A percentile compares a stretch with the other conserved stretches of the same genome.
These are phyloP conservation scores for Myripristis murdjan DNA, from an alignment of 2,797 vertebrate species.

Conservation along the genomic window DNA sequence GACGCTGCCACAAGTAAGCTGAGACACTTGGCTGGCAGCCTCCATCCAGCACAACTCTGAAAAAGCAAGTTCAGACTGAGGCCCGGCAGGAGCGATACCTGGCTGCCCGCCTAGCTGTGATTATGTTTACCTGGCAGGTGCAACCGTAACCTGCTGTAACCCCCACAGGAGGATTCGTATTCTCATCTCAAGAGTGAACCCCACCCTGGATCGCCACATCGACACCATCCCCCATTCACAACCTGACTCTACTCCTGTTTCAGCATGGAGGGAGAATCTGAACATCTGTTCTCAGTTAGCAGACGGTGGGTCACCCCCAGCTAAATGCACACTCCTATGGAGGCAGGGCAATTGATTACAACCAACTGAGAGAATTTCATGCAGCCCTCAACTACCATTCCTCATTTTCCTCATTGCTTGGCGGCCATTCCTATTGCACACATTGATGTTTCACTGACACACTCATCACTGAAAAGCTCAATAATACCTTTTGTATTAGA, in stretches of 20 bases:
- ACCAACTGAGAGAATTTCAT: too few species aligned
- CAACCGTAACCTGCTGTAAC: not conserved
- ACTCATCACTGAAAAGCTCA: too few species aligned
- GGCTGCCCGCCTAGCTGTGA: not conserved
- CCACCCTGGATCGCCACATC: not conserved
- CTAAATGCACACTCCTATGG: not conserved
- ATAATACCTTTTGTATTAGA: too few species aligned
- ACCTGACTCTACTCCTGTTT: not conserved
- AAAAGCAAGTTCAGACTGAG: not conserved
- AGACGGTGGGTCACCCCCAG: not conserved
- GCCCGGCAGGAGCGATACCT: not conserved
- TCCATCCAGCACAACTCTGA: not conserved
- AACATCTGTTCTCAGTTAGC: conserved; percentile 5
- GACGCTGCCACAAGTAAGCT: not conserved
- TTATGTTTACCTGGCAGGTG: conserved; percentile 1
- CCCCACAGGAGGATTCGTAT: not conserved
- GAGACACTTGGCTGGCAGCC: not conserved
- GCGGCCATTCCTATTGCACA: not conserved
- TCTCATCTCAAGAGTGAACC: not conserved
- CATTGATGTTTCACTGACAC: not conserved
- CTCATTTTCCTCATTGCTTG: not conserved
- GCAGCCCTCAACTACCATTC: not conserved
- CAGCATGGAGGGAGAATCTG: not conserved
- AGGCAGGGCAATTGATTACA: not conserved
- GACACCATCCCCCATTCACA: not conserved